Percentiles rank a stretch among this genome's conserved stretches.
Evolutionary conservation across 2,888 invertebrate genomes (phyloP).

Genomic region (Rhagonycha lutea): DNA sequence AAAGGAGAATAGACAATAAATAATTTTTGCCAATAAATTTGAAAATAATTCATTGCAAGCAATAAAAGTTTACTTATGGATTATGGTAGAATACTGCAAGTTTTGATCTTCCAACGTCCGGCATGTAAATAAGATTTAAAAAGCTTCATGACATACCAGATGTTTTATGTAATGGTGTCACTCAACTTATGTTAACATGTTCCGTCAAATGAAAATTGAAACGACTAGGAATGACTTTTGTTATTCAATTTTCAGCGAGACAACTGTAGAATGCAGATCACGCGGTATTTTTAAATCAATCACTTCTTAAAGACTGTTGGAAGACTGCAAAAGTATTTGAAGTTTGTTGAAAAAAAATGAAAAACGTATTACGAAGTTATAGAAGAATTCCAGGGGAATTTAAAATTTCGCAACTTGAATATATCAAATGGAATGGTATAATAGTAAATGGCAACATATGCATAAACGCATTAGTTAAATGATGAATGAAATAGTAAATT

Average conservation of each 20-base stretch:
- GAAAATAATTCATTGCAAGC: not conserved
- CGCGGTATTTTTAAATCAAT: not conserved
- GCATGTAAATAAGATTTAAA: not conserved
- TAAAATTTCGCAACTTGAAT: not conserved
- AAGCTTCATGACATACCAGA: not conserved
- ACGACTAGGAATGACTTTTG: not conserved
- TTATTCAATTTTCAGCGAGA: not conserved
- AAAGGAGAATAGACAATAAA: not conserved
- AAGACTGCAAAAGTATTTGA: not conserved
- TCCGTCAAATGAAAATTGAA: not conserved
- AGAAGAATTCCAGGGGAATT: not conserved
- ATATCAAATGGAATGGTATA: not conserved
- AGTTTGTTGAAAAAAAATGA: not conserved
- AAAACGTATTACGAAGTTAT: not conserved
- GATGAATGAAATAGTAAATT: conserved; percentile 23
- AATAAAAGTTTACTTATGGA: not conserved
- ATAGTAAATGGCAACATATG: not conserved
- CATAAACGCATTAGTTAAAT: not conserved
- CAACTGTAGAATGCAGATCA: not conserved
- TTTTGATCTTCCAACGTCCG: not conserved
- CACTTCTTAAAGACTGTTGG: not conserved
- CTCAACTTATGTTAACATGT: not conserved
- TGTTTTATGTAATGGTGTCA: not conserved
- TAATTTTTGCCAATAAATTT: not conserved
- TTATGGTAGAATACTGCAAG: not conserved